Evolutionary conservation across 1,140 invertebrate genomes (phyloP).

Genomic region (Bombus superbus): DNA sequence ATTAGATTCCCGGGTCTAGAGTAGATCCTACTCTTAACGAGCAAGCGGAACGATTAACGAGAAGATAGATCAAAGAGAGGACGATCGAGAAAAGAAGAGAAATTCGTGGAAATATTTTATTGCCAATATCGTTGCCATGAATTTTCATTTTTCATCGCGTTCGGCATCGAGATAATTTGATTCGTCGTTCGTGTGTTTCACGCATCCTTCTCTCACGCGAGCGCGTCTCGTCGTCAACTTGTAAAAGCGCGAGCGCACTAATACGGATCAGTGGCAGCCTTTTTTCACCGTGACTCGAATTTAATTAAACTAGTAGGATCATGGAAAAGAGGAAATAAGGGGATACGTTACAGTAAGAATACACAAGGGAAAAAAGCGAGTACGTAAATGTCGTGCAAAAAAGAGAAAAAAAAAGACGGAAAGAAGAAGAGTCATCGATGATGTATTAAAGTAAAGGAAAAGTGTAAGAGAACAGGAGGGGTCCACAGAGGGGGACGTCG

Average conservation of each 20-base stretch:
- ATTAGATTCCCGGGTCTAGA: background rate
- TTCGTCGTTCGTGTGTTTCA: background rate
- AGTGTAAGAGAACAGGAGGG: slow-evolving; percentile 16
- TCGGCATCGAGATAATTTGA: background rate
- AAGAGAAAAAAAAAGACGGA: background rate
- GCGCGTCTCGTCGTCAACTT: background rate
- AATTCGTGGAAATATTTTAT: background rate
- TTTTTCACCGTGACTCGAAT: slow-evolving; percentile 44
- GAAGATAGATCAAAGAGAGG: background rate
- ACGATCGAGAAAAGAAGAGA: background rate
- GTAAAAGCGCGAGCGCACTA: background rate
- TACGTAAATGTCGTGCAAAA: background rate
- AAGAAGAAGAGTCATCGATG: slow-evolving; percentile 31
- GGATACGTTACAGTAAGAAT: background rate
- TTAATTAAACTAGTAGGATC: slow-evolving; percentile 55
- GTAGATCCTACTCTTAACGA: background rate
- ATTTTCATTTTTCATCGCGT: background rate
- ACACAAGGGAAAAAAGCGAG: background rate
- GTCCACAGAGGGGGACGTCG: slow-evolving; percentile 26
- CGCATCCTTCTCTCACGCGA: background rate
- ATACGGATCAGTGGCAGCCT: slow-evolving; percentile 1
- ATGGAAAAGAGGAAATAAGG: background rate
- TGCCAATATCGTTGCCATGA: background rate
- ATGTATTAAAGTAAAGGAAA: slow-evolving; percentile 15
- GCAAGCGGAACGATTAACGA: background rate